Evolutionary conservation across 2,113 vertebrate genomes (phyloP).

Genomic region (Neoarius graeffei): DNA sequence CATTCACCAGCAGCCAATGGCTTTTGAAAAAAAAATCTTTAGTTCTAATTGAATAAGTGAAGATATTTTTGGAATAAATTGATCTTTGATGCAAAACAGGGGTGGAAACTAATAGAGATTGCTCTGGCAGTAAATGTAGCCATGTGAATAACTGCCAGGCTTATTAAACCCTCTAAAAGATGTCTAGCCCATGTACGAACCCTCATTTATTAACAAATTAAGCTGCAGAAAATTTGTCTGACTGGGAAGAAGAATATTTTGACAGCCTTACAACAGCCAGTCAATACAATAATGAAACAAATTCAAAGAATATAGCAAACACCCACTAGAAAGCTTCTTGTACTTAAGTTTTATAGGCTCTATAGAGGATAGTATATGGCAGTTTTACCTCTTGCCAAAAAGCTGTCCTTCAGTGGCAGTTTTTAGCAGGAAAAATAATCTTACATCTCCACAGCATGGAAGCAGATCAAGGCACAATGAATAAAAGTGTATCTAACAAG

Average conservation of each 20-base stretch:
- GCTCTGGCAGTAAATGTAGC: constrained; percentile 6
- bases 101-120: constrained; percentile 8
- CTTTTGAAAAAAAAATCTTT: constrained; percentile 15
- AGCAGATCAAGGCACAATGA: constrained; percentile 4
- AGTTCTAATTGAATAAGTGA: constrained; percentile 31
- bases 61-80: constrained; percentile 19
- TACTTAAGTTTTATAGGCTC: constrained; percentile 44
- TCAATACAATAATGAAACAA: constrained; percentile 36
- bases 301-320: constrained; percentile 29
- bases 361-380: constrained; percentile 14
- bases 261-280: constrained; percentile 37
- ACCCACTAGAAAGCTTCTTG: constrained; percentile 31
- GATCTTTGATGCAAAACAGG: constrained; percentile 17
- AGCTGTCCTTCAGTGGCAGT: constrained; percentile 34
- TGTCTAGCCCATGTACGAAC: not conserved
- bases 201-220: constrained; percentile 38
- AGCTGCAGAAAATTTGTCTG: constrained; percentile 22
- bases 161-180: constrained; percentile 28
- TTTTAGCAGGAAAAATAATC: constrained; percentile 29
- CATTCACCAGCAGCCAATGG: constrained; percentile 19
- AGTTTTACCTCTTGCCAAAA: constrained; percentile 37
- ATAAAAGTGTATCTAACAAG: not conserved
- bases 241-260: constrained; percentile 21
- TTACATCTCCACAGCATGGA: not conserved
- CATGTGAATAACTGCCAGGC: constrained; percentile 23